These are phyloP conservation scores for Lamprologus tigripictilis DNA, from an alignment of 2,113 vertebrate species.

Conservation along the genomic window DNA sequence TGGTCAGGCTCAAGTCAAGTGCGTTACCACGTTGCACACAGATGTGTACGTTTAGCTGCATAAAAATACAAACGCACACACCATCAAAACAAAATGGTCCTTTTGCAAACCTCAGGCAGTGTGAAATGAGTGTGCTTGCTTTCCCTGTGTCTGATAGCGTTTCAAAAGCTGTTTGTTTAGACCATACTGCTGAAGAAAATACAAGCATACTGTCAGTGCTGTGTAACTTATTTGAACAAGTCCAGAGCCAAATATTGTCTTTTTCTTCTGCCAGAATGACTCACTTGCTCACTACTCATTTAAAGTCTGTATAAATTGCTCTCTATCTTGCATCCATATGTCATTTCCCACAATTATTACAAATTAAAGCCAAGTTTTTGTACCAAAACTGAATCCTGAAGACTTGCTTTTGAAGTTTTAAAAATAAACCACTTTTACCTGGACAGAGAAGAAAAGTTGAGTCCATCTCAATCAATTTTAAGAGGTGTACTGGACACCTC, in stretches of 20 bases:
- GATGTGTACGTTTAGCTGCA: slow-evolving; percentile 11
- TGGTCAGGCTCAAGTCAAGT: slow-evolving; percentile 52
- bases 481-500: neutral
- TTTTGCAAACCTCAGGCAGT: slow-evolving; percentile 34
- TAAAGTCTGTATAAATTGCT: slow-evolving; percentile 25
- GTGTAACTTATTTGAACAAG: neutral
- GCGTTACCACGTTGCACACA: slow-evolving; percentile 50
- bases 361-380: neutral
- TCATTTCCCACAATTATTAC: slow-evolving; percentile 11
- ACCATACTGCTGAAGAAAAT: slow-evolving; percentile 1
- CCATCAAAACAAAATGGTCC: slow-evolving; percentile 26
- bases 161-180: slow-evolving; percentile 19
- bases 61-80: slow-evolving; percentile 4
- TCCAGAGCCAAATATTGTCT: neutral
- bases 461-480: neutral
- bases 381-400: neutral
- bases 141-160: neutral
- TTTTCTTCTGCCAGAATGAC: neutral
- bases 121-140: slow-evolving; percentile 18
- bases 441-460: neutral
- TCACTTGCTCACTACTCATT: slow-evolving; percentile 8
- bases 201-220: neutral
- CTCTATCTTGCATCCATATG: slow-evolving; percentile 6
- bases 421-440: neutral
- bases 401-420: neutral